Conservation (phyloP, 2,888 invertebrate species). For the Eudemis profundana region DNA sequence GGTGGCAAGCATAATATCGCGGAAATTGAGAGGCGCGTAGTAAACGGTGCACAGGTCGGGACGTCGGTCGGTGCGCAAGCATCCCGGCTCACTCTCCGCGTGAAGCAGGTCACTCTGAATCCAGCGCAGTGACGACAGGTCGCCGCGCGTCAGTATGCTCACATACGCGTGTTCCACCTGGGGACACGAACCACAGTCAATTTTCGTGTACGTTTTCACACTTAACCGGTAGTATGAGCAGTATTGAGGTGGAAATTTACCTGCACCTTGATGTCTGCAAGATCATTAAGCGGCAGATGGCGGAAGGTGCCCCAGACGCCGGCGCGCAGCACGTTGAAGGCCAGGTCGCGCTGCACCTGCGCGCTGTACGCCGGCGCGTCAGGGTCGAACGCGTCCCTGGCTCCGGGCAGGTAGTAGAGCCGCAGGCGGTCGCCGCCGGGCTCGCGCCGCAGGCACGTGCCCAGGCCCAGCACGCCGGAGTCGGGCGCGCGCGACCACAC, state of each 20-base stretch:
- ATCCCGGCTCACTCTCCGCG: too few species aligned
- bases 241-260: constrained; percentile 74
- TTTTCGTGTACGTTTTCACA: too few species aligned
- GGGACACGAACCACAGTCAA: neutral
- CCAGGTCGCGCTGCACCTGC: constrained; percentile 90
- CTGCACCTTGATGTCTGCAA: constrained; percentile 67
- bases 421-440: constrained; percentile 92
- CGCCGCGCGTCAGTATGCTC: constrained; percentile 96
- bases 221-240: too few species aligned
- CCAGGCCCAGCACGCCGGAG: constrained; percentile 94
- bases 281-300: constrained; percentile 88
- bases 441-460: constrained; percentile 95
- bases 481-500: constrained; percentile 88
- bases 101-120: constrained; percentile 88
- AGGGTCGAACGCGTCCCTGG: constrained; percentile 84
- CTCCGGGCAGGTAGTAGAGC: constrained; percentile 89
- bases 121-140: constrained; percentile 97
- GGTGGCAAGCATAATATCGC: constrained; percentile 98
- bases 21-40: constrained; percentile 98
- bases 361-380: constrained; percentile 84
- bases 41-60: constrained; percentile 93
- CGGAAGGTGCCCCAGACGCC: constrained; percentile 95
- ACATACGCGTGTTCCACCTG: constrained; percentile 97
- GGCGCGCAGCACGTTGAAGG: constrained; percentile 93
- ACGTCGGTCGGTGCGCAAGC: constrained; percentile 59